phyloP scores from a whole-genome alignment of 2,888 invertebrate genomes.

The Polietes domitor region DNA sequence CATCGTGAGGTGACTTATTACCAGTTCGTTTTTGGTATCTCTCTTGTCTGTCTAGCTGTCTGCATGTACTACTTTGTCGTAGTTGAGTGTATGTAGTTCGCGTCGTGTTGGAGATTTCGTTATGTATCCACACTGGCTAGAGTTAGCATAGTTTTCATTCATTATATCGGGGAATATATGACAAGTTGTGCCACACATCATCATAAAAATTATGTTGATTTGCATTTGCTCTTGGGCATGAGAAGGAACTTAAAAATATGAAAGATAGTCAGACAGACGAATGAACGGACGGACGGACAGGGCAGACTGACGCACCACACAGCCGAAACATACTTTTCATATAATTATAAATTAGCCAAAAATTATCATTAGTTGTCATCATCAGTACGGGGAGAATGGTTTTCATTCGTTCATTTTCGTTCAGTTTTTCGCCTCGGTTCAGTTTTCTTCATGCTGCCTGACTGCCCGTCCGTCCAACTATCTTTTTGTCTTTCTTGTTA shows the following conservation, averaged over 20 bases:
- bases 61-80: constrained; percentile 3
- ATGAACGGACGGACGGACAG: not conserved
- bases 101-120: not conserved
- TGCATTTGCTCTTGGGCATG: constrained; percentile 33
- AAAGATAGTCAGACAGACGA: not conserved
- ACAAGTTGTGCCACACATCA: constrained; percentile 65
- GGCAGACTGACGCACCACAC: constrained; percentile 20
- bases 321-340: constrained; percentile 47
- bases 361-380: constrained; percentile 64
- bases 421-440: not conserved
- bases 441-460: constrained; percentile 11
- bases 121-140: constrained; percentile 35
- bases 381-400: constrained; percentile 53
- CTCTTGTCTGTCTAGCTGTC: constrained; percentile 33
- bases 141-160: constrained; percentile 63
- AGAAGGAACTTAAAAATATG: constrained; percentile 34
- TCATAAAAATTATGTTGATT: constrained; percentile 48
- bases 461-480: constrained; percentile 33
- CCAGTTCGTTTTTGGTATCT: constrained; percentile 8
- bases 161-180: constrained; percentile 62
- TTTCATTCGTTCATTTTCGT: constrained; percentile 37
- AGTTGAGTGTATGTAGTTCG: constrained; percentile 38
- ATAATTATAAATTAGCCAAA: constrained; percentile 67
- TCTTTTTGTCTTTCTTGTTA: constrained; percentile 61
- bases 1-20: not conserved